A percentile compares a stretch with the other conserved stretches of the same genome.
Conservation (phyloP, 2,797 vertebrate species). For the Micromesistius poutassou region DNA sequence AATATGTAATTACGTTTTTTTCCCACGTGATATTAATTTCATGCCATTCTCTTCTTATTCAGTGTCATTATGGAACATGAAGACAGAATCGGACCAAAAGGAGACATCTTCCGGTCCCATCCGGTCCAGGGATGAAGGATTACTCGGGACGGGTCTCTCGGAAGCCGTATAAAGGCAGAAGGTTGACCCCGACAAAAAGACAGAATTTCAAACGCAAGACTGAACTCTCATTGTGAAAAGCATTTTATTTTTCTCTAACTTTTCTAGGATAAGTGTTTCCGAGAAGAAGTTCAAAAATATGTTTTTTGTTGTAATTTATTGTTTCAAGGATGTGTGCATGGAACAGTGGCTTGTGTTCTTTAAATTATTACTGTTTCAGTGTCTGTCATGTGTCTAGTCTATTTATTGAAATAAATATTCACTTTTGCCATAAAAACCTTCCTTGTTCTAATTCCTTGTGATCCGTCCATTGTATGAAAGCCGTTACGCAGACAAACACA, state of each 20-base stretch:
- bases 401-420: constrained; percentile 82
- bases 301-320: constrained; percentile 71
- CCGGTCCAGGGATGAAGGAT: constrained; percentile 73
- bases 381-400: constrained; percentile 57
- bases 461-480: neutral
- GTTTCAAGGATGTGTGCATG: constrained; percentile 57
- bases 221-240: constrained; percentile 56
- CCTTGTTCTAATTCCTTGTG: neutral
- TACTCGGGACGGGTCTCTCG: constrained; percentile 43
- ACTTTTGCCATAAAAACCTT: constrained; percentile 49
- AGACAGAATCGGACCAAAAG: constrained; percentile 70
- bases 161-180: constrained; percentile 34
- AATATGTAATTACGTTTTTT: neutral
- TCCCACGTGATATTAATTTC: neutral
- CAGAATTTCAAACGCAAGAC: constrained; percentile 52
- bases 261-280: constrained; percentile 40
- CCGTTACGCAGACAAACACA: neutral
- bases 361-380: constrained; percentile 73
- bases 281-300: constrained; percentile 57
- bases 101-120: constrained; percentile 41
- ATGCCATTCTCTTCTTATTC: constrained; percentile 17
- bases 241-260: constrained; percentile 36
- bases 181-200: constrained; percentile 48
- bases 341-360: constrained; percentile 54
- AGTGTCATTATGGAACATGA: constrained; percentile 62